These are phyloP conservation scores for Aphodius granarius DNA, from an alignment of 2,888 invertebrate genomes.

Conservation along the genomic window DNA sequence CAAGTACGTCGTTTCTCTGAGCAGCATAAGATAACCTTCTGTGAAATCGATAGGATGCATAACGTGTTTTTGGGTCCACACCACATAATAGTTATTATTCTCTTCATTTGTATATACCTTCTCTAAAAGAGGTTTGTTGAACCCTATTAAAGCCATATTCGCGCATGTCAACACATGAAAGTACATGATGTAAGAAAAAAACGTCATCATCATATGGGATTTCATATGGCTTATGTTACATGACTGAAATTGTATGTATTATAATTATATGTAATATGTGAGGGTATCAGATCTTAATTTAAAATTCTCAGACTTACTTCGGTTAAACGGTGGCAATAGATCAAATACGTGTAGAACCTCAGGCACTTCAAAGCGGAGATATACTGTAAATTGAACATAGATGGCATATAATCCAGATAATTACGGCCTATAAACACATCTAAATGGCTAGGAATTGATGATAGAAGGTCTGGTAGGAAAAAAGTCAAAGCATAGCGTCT, in stretches of 20 bases:
- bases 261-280: too few species aligned
- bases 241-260: slow-evolving; percentile 16
- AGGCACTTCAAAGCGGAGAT: slow-evolving; percentile 3
- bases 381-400: slow-evolving; percentile 1
- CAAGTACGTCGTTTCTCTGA: neutral
- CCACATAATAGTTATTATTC: neutral
- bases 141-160: slow-evolving; percentile 12
- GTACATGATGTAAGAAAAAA: slow-evolving; percentile 19
- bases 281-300: too few species aligned
- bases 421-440: slow-evolving; percentile 2
- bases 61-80: slow-evolving; percentile 12
- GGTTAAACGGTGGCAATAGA: slow-evolving; percentile 4
- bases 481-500: slow-evolving; percentile 19
- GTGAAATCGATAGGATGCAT: neutral
- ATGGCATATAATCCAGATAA: neutral
- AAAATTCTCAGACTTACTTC: slow-evolving; percentile 15
- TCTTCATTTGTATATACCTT: neutral
- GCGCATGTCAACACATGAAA: slow-evolving; percentile 22
- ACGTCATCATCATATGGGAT: slow-evolving; percentile 1
- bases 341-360: slow-evolving; percentile 11
- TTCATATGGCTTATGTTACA: neutral
- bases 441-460: slow-evolving; percentile 21
- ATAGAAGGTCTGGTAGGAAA: slow-evolving; percentile 23
- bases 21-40: neutral
- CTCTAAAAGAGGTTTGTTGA: neutral